phyloP scores from a whole-genome alignment of 2,797 vertebrate species.

The Neosilurus hyrtlii region DNA sequence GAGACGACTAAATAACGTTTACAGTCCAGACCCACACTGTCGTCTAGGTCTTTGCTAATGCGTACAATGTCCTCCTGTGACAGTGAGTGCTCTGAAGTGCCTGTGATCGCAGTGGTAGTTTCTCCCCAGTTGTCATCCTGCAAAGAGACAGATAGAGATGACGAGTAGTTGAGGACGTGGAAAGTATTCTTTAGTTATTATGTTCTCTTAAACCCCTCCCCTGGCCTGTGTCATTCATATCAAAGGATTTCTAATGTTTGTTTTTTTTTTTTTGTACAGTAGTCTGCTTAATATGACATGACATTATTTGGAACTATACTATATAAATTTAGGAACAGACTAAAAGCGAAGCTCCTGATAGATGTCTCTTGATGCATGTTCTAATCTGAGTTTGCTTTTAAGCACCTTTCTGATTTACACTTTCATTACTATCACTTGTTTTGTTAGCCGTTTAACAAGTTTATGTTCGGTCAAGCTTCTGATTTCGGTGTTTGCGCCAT shows the following conservation, averaged over 20 bases:
- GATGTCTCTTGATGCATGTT: no score
- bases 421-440: no score
- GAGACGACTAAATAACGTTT: conserved; percentile 82
- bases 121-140: conserved; percentile 99
- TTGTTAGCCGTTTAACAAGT: no score
- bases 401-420: no score
- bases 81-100: conserved; percentile 92
- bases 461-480: no score
- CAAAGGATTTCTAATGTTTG: neutral
- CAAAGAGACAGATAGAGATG: neutral
- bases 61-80: conserved; percentile 94
- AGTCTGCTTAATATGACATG: neutral
- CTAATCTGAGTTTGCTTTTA: no score
- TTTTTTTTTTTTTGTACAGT: neutral
- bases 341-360: no score
- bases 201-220: no score
- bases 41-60: conserved; percentile 84
- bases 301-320: no score
- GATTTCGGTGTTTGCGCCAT: no score
- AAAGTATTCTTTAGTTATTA: neutral
- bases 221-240: neutral
- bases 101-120: conserved; percentile 93
- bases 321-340: no score
- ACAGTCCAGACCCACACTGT: conserved; percentile 79
- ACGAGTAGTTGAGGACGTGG: neutral